Evolutionary conservation across 2,888 invertebrate species (phyloP), one percentile per base, ranked within the genome.

Genomic region (Pachymerium ferrugineum): DNA sequence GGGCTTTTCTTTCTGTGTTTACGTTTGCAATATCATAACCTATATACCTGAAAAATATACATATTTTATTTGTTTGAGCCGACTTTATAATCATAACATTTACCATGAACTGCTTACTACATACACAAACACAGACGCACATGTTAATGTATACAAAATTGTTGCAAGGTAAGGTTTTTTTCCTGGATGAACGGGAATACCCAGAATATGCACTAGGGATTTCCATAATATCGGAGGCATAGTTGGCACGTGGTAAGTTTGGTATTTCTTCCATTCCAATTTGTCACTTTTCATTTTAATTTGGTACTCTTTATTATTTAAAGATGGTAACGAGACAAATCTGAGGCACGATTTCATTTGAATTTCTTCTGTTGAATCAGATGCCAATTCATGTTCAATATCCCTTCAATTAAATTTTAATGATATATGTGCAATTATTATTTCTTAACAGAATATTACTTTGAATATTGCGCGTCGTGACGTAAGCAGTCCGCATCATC

Each of bases 171-270:
- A 76, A 0, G 80, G 80, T 38, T 75, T 79, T 31, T 80, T 80
- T 3, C 72, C 69, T 1, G 78, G 76, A 19, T 78, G 75, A 6
- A 79, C 74, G 38, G 78, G 79, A 69, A 83, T 80, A 10, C 82
- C 82, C 31, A 82, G 77, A 25, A 79, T 78, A 30, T 78, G 78
- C 12, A 81, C 80, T 19, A 83, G 78, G 10, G 80, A 74, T 38
- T 76, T 77, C 83, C 83, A 83, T 6, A 80, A 74, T 81, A 82
- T 82, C n/a, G 74, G 73, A 0, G 83, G 82, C 0, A 82, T 77
- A 14, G 62, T 62, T 62, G 62, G 62, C 25, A 62, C 62, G 31
- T 33, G 33, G 8, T 69, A 69, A 2, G 30, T 69, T 19, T 31
- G 30, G 12, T 28, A 10, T 69, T 31, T 69, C 19, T 69, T 69